Percentiles rank a stretch among this genome's conserved stretches.
These are phyloP conservation scores for Danio choprae DNA, from an alignment of 2,797 vertebrate species.

Conservation along the genomic window DNA sequence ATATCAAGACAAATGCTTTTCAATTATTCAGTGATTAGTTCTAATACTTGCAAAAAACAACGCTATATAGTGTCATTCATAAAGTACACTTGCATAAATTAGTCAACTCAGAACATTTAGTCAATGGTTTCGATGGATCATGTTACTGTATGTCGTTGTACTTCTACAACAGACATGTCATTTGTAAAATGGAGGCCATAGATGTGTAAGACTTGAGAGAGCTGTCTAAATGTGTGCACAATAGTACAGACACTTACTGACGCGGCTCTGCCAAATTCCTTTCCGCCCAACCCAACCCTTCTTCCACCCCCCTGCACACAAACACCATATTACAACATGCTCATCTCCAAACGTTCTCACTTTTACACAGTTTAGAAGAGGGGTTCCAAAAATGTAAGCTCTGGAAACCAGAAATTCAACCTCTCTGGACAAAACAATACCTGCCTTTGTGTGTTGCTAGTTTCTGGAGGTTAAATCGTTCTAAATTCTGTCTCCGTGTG, in stretches of 20 bases:
- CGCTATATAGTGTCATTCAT: not conserved
- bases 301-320: slow-evolving; percentile 1
- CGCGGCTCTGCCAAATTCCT: slow-evolving; percentile 29
- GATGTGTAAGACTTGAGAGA: slow-evolving; percentile 4
- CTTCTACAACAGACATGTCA: not conserved
- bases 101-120: not conserved
- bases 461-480: no score
- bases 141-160: not conserved
- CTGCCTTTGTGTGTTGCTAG: not conserved
- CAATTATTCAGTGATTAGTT: not conserved
- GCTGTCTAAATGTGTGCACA: slow-evolving; percentile 13
- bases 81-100: not conserved
- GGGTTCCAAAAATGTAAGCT: not conserved
- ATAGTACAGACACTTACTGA: slow-evolving; percentile 10
- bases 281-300: not conserved
- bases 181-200: not conserved
- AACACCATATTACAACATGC: slow-evolving; percentile 22
- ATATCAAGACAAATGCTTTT: not conserved
- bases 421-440: not conserved
- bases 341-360: not conserved
- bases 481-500: not conserved
- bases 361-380: not conserved
- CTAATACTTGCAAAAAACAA: not conserved
- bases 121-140: not conserved
- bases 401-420: not conserved